Conservation (phyloP, 2,888 invertebrate species). For the Atherix ibis region DNA sequence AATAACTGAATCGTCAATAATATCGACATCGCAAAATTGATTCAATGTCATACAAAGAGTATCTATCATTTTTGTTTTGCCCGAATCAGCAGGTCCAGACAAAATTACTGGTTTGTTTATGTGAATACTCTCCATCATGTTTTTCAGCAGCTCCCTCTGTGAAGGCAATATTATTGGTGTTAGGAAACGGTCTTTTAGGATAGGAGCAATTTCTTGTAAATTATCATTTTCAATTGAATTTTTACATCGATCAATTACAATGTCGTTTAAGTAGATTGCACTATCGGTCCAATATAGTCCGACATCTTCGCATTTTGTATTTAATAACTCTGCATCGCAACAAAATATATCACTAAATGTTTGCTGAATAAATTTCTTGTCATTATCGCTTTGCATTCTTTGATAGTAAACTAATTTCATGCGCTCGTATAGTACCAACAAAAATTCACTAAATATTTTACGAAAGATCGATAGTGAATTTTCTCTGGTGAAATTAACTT, state of each 20-base stretch:
- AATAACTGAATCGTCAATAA: slow-evolving; percentile 32
- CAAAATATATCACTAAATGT: slow-evolving; percentile 36
- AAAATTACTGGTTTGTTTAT: slow-evolving; percentile 83
- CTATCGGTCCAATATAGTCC: slow-evolving; percentile 42
- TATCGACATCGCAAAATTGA: slow-evolving; percentile 25
- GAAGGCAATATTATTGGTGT: slow-evolving; percentile 35
- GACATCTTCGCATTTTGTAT: slow-evolving; percentile 35
- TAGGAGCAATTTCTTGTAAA: slow-evolving; percentile 20
- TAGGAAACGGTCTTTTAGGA: slow-evolving; percentile 23
- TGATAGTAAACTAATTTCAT: slow-evolving; percentile 70
- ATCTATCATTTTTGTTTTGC: slow-evolving; percentile 31
- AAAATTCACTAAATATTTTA: slow-evolving; percentile 17
- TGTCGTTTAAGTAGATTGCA: slow-evolving; percentile 49
- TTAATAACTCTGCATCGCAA: slow-evolving; percentile 25
- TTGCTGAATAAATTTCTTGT: slow-evolving; percentile 52
- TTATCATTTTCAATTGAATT: slow-evolving; percentile 16
- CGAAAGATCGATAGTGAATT: slow-evolving; percentile 8
- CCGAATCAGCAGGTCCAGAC: slow-evolving; percentile 29
- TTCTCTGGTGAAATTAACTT: slow-evolving; percentile 18
- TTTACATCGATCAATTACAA: slow-evolving; percentile 33
- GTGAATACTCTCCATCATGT: slow-evolving; percentile 69
- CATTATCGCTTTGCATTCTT: slow-evolving; percentile 65
- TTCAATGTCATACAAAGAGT: slow-evolving; percentile 26
- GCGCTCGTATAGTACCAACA: slow-evolving; percentile 27
- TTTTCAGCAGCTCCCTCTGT: slow-evolving; percentile 55